Base-by-base conservation (phyloP, 2,113 vertebrate species). In the Gymnarchus niloticus region DNA sequence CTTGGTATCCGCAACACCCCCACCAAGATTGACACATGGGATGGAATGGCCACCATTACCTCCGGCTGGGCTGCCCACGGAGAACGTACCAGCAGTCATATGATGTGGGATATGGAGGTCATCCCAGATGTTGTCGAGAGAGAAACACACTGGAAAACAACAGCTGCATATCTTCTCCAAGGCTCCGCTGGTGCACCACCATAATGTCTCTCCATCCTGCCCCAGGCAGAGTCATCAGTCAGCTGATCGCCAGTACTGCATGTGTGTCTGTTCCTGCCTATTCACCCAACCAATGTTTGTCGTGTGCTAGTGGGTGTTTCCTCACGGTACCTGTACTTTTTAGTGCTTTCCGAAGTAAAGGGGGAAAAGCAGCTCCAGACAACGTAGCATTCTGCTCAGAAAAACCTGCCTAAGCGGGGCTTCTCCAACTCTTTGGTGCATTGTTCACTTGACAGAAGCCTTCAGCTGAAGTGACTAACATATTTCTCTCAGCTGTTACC, bases 71-170 rank as follows among this genome's bases (percentile, higher is more conserved):
- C 65, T 17, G 28, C 33, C 41, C 65, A 28, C 7, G 28, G 65
- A 33, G 65, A 33, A 73, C 14, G 3, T 41, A 17, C 14, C 65
- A 37, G 33, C 33, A 6, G 33, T 2, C 4, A 4, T 69, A 33
- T 69, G 61, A 23, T 7, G 33, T 1, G 76, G 9, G 80, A 8
- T 14, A 28, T 54, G 80, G 28, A 33, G 51, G 28, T 4, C 80
- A 3, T 33, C 28, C 44, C 25, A 5, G 48, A 49, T 46, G 77
- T 48, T 51, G 9, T 46, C 77, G 7, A 83, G 83, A 89, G 87
- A 85, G 84, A 84, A 65, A 52, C 25, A 82, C 80, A 56, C 51
- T 54, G 9, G 25, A 17, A 54, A 33, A 81, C 78, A 81, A 17
- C 25, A 52, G 48, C 6, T 0, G 21, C 80, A 52, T 21, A 54